Conservation (phyloP, 2,113 vertebrate genomes). For the Ahaetulla prasina region DNA sequence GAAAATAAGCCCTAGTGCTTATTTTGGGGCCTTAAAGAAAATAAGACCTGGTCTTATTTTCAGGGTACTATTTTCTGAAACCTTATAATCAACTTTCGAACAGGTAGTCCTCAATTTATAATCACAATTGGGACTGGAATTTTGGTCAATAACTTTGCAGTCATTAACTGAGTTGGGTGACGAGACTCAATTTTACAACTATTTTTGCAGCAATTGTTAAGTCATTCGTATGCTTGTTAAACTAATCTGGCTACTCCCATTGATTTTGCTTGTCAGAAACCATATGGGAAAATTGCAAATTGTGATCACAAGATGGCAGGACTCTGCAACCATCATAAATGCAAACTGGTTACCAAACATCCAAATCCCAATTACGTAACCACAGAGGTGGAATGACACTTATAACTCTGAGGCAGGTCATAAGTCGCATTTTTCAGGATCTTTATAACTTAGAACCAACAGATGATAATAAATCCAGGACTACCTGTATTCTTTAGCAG, state of each 20-base stretch:
- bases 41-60: too few relatives aligned
- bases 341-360: not conserved
- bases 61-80: not conserved
- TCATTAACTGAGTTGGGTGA: not conserved
- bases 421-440: not conserved
- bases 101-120: not conserved
- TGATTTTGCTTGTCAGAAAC: not conserved
- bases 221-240: not conserved
- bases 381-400: not conserved
- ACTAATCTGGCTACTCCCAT: not conserved
- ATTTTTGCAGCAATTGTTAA: not conserved
- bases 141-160: not conserved
- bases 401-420: not conserved
- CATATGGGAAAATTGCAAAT: not conserved
- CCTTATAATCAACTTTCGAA: slow-evolving; percentile 3
- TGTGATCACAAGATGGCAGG: not conserved
- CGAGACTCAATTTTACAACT: not conserved
- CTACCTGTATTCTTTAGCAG: not conserved
- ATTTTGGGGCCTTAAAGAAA: too few relatives aligned
- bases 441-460: too few relatives aligned
- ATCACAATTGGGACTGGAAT: not conserved
- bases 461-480: too few relatives aligned
- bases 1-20: too few relatives aligned
- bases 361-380: not conserved
- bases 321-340: not conserved